These are phyloP conservation scores for Pseudonaja textilis DNA, from an alignment of 2,113 vertebrate species.

Conservation along the genomic window DNA sequence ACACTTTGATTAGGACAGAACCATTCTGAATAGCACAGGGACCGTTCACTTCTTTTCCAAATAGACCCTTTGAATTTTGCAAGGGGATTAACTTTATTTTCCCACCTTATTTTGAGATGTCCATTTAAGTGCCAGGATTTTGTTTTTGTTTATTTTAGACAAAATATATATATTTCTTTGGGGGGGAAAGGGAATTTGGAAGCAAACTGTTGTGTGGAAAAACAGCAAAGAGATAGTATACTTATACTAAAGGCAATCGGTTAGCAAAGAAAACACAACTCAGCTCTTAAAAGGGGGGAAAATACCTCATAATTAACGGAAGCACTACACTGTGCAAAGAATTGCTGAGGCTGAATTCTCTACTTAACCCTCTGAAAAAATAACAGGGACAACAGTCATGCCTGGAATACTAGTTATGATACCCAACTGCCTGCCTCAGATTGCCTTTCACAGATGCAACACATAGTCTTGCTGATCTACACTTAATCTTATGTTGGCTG, in stretches of 20 bases:
- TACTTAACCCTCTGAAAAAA: slow-evolving; percentile 50
- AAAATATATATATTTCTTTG: neutral
- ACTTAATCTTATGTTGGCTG: slow-evolving; percentile 69
- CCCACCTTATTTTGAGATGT: neutral
- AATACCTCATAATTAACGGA: neutral
- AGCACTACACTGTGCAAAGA: slow-evolving; percentile 18
- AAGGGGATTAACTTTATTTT: neutral
- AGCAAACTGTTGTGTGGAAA: neutral
- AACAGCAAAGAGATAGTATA: neutral
- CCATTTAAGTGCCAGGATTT: neutral
- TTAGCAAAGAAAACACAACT: slow-evolving; percentile 4
- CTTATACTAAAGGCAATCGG: neutral
- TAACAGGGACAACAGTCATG: slow-evolving; percentile 54
- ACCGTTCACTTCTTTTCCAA: rapidly evolving
- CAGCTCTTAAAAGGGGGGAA: slow-evolving; percentile 4
- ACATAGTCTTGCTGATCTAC: slow-evolving; percentile 71
- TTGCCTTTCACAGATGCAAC: slow-evolving; percentile 73
- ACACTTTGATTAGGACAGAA: neutral
- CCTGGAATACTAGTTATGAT: slow-evolving; percentile 55
- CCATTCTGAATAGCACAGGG: neutral
- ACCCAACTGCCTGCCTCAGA: slow-evolving; percentile 56
- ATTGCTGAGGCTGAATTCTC: slow-evolving; percentile 38
- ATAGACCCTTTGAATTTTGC: neutral
- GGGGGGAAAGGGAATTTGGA: neutral
- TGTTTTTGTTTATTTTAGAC: neutral